phyloP scores from a whole-genome alignment of 64 coral and sea anemone genomes.

The Montipora efflorescens region DNA sequence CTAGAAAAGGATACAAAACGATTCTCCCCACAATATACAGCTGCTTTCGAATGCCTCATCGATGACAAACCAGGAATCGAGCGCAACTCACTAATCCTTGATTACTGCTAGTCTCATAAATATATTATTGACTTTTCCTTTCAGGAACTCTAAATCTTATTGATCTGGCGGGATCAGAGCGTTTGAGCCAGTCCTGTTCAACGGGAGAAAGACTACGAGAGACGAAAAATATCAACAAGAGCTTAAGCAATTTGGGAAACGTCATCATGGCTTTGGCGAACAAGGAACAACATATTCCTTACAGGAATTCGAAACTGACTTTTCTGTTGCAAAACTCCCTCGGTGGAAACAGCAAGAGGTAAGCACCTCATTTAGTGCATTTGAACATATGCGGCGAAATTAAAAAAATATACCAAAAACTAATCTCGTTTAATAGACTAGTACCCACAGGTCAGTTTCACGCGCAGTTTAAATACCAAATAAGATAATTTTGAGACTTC shows the following conservation, averaged over 20 bases:
- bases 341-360: slow-evolving; percentile 98
- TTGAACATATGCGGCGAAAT: too few species aligned
- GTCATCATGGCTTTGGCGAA: slow-evolving; percentile 98
- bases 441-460: too few species aligned
- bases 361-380: not conserved
- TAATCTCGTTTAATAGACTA: too few species aligned
- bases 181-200: slow-evolving; percentile 81
- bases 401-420: not conserved
- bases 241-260: slow-evolving; percentile 87
- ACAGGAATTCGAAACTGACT: slow-evolving; percentile 92
- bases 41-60: too few species aligned
- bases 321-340: slow-evolving; percentile 94
- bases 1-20: too few species aligned
- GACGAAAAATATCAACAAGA: slow-evolving; percentile 96
- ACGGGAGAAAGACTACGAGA: slow-evolving; percentile 87
- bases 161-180: slow-evolving; percentile 93
- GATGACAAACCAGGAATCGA: too few species aligned
- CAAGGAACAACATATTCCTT: slow-evolving; percentile 92
- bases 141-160: slow-evolving; percentile 95
- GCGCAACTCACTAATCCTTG: too few species aligned
- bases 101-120: too few species aligned
- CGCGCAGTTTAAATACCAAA: too few species aligned
- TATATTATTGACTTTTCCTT: not conserved
- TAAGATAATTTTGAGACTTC: too few species aligned
- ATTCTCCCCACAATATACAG: too few species aligned